phyloP scores from a whole-genome alignment of 2,888 invertebrate genomes.

The Scaptomyza polygonia region DNA sequence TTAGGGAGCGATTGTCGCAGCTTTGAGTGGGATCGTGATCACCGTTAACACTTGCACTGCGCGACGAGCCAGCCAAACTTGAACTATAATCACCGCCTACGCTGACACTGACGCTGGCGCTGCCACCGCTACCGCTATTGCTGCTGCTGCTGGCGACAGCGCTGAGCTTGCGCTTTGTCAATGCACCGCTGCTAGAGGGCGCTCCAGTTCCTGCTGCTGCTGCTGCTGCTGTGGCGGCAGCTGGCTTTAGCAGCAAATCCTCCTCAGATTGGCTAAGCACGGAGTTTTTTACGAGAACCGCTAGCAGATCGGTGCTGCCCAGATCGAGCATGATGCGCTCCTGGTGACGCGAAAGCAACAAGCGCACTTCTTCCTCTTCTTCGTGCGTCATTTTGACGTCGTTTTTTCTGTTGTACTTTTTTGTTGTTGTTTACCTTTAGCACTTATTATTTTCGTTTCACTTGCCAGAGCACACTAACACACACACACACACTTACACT shows the following conservation, averaged over 20 bases:
- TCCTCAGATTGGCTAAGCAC: constrained; percentile 87
- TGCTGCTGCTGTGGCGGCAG: constrained; percentile 47
- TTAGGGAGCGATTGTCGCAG: constrained; percentile 82
- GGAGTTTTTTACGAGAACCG: constrained; percentile 88
- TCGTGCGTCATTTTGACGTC: constrained; percentile 80
- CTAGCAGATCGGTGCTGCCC: constrained; percentile 87
- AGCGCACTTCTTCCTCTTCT: constrained; percentile 86
- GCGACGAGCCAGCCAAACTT: constrained; percentile 71
- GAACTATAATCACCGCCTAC: constrained; percentile 60
- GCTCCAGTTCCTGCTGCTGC: constrained; percentile 36
- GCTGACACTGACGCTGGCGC: constrained; percentile 51
- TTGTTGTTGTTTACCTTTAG: constrained; percentile 31
- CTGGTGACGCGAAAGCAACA: constrained; percentile 87
- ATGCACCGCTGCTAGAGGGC: constrained; percentile 70
- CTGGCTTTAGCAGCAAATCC: constrained; percentile 84
- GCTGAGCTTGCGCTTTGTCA: constrained; percentile 80
- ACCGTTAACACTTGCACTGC: constrained; percentile 81
- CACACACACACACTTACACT: constrained; percentile 15
- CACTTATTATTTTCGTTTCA: constrained; percentile 45
- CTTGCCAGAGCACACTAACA: constrained; percentile 17
- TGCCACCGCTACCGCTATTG: constrained; percentile 60
- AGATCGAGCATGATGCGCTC: constrained; percentile 87
- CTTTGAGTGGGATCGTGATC: constrained; percentile 80
- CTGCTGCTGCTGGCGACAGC: constrained; percentile 76
- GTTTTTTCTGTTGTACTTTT: constrained; percentile 6